These are phyloP conservation scores for Epinotia brunnichana DNA, from an alignment of 2,888 invertebrate genomes.

Conservation along the genomic window DNA sequence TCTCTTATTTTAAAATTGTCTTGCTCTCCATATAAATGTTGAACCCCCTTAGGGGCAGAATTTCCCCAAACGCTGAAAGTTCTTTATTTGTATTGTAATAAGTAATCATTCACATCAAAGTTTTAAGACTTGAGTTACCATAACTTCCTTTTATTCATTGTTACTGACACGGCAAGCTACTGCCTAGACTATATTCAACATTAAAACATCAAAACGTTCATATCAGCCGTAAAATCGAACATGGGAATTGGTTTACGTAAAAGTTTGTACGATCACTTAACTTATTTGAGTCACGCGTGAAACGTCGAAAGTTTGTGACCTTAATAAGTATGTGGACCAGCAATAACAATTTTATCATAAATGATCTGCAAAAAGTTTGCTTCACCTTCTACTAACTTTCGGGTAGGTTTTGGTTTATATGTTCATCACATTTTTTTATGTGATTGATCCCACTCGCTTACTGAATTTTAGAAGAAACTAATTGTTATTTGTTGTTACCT, in stretches of 20 bases:
- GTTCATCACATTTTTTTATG: conserved; percentile 17
- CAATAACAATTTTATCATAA: conserved; percentile 31
- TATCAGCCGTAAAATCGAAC: conserved; percentile 9
- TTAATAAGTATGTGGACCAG: conserved; percentile 21
- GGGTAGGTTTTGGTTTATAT: conserved; percentile 23
- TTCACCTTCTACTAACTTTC: conserved; percentile 20
- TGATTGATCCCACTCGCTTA: background rate
- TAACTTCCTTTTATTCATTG: too few species aligned
- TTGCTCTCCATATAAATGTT: too few species aligned
- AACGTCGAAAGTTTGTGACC: conserved; percentile 10
- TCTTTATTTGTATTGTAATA: too few species aligned
- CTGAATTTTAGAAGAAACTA: too few species aligned
- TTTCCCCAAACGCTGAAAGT: too few species aligned
- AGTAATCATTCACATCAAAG: too few species aligned
- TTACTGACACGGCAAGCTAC: too few species aligned
- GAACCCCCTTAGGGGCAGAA: too few species aligned
- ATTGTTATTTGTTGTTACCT: too few species aligned
- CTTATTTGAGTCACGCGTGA: conserved; percentile 32
- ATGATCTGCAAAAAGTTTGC: conserved; percentile 31
- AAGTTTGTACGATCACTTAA: conserved; percentile 31
- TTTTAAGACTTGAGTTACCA: too few species aligned
- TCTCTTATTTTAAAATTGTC: too few species aligned
- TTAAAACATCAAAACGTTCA: background rate
- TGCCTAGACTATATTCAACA: too few species aligned
- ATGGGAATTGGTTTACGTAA: conserved; percentile 6